Base-by-base conservation (phyloP, 2,113 vertebrate species). In the Tachuris rubrigastra region DNA sequence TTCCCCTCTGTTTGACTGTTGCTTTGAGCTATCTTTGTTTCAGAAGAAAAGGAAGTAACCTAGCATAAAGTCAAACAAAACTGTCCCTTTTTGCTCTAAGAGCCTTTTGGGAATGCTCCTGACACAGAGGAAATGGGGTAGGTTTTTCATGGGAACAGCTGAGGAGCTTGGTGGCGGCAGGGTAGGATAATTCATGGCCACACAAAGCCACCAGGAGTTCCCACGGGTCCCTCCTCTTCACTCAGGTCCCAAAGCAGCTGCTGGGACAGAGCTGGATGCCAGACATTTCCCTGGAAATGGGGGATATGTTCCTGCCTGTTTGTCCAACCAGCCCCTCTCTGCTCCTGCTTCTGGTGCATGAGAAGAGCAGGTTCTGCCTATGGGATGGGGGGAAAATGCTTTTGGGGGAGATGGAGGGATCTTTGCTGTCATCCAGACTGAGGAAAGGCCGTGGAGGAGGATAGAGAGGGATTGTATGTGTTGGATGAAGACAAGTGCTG, bases 371-470 rank as follows among this genome's bases (percentile, higher is more conserved):
- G 11, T n/a, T 80, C n/a, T 18, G 53, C 35, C 31, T 0, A 0
- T 17, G 31, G 47, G 6, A 39, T 0, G 1, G 3, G 28, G 23
- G 1, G 1, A 18, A 22, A 28, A 39, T 3, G 16, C 6, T 12
- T 35, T 8, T 9, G 16, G 47, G 25, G 50, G 47, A 60, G 50
- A 25, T 13, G 39, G 35, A 59, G 53, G 17, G 52, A 22, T 2
- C 9, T 77, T 27, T 56, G 76, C 53, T 77, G 20, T 33, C 52
- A 21, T 8, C 22, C 49, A 73, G 49, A 53, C 14, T 65, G 44
- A 47, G 46, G 41, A 65, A 63, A 39, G 22, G 65, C 41, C 0
- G 0, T 14, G 66, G 42, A 91, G 39, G 25, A 76, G 6, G 3
- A 52, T 8, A 6, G 39, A 18, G 30, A 92, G 33, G 14, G 20